phyloP scores from a whole-genome alignment of 37 sponge, comb jelly and placozoan genomes.

The Agelas oroides region DNA sequence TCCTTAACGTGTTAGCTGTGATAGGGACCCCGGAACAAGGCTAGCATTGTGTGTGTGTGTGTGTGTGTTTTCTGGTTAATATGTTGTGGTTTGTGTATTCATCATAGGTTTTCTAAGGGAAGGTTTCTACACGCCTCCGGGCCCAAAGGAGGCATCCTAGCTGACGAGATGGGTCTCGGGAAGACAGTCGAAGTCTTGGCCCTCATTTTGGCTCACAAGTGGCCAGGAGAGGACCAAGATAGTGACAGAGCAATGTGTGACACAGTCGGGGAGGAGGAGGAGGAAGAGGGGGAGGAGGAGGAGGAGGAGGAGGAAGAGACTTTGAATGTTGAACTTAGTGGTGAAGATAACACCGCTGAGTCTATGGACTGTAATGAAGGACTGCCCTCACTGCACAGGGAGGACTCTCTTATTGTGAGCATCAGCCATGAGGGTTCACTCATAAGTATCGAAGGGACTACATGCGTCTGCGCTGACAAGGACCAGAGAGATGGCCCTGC shows the following conservation, averaged over 20 bases:
- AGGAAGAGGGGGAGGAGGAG: background rate
- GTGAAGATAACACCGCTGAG: background rate
- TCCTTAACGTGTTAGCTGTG: too few relatives aligned
- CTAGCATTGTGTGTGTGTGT: too few relatives aligned
- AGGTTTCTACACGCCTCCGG: background rate
- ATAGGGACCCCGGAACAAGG: too few relatives aligned
- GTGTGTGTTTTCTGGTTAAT: too few relatives aligned
- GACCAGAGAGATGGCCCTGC: too few relatives aligned
- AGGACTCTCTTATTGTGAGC: too few relatives aligned
- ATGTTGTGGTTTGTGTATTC: background rate
- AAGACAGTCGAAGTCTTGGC: constrained; percentile 96
- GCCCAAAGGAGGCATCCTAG: constrained; percentile 88
- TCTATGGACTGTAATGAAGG: too few relatives aligned
- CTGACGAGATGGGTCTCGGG: constrained; percentile 99
- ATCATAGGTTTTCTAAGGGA: constrained; percentile 33
- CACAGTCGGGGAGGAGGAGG: background rate
- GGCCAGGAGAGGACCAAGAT: constrained; percentile 41
- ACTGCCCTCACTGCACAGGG: too few relatives aligned
- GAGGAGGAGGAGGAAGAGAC: background rate
- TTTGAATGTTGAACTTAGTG: background rate
- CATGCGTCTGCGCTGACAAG: too few relatives aligned
- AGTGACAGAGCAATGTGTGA: background rate
- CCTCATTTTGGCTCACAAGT: constrained; percentile 67
- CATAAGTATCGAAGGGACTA: too few relatives aligned
- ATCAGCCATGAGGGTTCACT: too few relatives aligned